These are phyloP conservation scores for Chrysogorgia sp. DNA, from an alignment of 92 coral and sea anemone species.

Conservation along the genomic window DNA sequence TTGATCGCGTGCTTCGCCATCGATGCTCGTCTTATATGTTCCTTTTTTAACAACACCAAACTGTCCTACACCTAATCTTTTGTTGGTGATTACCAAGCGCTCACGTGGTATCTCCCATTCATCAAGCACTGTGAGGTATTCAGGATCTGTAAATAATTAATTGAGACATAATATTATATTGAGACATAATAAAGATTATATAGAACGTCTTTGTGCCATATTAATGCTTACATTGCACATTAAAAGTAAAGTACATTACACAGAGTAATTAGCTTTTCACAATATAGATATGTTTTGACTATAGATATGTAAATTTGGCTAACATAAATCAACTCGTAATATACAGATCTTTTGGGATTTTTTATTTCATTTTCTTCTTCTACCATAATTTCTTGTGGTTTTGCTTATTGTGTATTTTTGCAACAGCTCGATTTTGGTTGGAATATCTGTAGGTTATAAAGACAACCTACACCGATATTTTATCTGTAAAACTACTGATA, in stretches of 20 bases:
- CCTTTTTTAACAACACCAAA: conserved; percentile 87
- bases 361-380: no score
- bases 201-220: neutral
- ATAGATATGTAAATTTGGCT: no score
- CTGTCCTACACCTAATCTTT: conserved; percentile 75
- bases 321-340: no score
- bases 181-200: neutral
- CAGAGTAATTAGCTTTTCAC: neutral
- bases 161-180: neutral
- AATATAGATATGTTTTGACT: neutral
- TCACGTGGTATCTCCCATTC: conserved; percentile 82
- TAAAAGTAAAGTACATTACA: no score
- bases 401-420: no score
- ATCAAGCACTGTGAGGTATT: conserved; percentile 23
- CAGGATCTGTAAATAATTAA: neutral
- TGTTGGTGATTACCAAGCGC: conserved; percentile 57
- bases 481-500: no score
- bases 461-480: no score
- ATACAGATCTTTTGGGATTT: no score
- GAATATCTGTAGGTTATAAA: no score
- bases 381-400: no score
- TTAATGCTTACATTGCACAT: neutral
- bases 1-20: conserved; percentile 66
- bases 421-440: no score
- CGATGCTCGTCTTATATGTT: conserved; percentile 35